These are phyloP conservation scores for Sarcophaga bullata DNA, from an alignment of 1,140 invertebrate genomes.

Conservation along the genomic window DNA sequence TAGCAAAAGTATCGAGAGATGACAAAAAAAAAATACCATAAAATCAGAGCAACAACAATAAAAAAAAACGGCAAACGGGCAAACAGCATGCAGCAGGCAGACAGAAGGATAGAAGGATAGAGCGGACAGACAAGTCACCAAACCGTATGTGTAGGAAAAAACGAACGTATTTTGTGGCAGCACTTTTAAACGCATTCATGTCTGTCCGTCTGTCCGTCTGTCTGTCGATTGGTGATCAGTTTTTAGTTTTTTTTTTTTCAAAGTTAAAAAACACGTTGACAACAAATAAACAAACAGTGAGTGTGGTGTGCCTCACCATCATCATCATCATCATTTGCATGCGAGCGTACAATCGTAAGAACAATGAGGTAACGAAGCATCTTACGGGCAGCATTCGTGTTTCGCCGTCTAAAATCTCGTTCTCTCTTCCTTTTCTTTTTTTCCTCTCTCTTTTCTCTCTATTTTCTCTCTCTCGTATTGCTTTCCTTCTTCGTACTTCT, in stretches of 20 bases:
- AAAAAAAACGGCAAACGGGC: not conserved
- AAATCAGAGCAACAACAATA: not conserved
- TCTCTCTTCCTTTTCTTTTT: not conserved
- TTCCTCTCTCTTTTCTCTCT: not conserved
- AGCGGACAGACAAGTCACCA: slow-evolving; percentile 12
- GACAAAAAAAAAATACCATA: slow-evolving; percentile 1
- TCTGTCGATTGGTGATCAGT: not conserved
- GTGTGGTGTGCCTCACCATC: not conserved
- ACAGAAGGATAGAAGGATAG: not conserved
- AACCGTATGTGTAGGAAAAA: not conserved
- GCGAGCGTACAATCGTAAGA: not conserved
- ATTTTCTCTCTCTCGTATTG: not conserved
- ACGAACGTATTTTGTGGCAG: not conserved
- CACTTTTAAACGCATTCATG: not conserved
- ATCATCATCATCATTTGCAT: slow-evolving; percentile 15
- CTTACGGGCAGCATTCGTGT: slow-evolving; percentile 18
- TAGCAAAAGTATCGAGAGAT: not conserved
- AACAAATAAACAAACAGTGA: not conserved
- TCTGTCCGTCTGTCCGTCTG: not conserved
- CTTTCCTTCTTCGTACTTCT: too few species aligned
- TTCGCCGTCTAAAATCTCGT: not conserved
- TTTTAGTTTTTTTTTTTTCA: not conserved
- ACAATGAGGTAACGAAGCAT: slow-evolving; percentile 13
- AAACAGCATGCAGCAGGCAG: not conserved
- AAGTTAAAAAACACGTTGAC: not conserved